Percentiles rank a stretch among this genome's conserved stretches.
phyloP scores from a whole-genome alignment of 2,113 vertebrate species.

The Pollachius pollachius region DNA sequence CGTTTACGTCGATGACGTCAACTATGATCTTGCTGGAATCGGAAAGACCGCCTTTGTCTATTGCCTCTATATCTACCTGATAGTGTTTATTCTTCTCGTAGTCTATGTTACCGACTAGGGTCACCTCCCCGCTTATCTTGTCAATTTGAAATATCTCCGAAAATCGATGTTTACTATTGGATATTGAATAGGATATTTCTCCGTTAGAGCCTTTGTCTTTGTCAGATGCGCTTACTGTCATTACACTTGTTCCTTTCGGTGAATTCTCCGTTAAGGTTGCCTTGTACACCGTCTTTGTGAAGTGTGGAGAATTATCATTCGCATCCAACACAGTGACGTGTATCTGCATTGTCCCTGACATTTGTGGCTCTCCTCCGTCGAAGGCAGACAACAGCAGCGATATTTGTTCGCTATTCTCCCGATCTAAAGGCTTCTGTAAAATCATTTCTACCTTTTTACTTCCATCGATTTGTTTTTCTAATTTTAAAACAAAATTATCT shows the following conservation, averaged over 20 bases:
- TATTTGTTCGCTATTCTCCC: slow-evolving; percentile 33
- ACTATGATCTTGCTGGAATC: slow-evolving; percentile 21
- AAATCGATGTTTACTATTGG: slow-evolving; percentile 31
- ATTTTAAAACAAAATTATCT: slow-evolving; percentile 60
- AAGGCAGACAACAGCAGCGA: slow-evolving; percentile 48
- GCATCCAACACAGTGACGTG: slow-evolving; percentile 37
- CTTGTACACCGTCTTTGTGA: slow-evolving; percentile 60
- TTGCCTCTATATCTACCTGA: slow-evolving; percentile 47
- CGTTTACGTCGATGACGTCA: slow-evolving; percentile 74
- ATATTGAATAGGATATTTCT: slow-evolving; percentile 49
- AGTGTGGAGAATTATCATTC: slow-evolving; percentile 69
- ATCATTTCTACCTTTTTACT: slow-evolving; percentile 57
- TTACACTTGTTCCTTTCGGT: slow-evolving; percentile 24
- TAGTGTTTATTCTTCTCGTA: slow-evolving; percentile 41
- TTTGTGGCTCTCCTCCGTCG: slow-evolving; percentile 47
- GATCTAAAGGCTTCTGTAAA: slow-evolving; percentile 48
- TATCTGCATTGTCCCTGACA: slow-evolving; percentile 52
- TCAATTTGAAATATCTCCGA: slow-evolving; percentile 51
- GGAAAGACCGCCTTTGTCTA: slow-evolving; percentile 44
- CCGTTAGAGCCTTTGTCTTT: slow-evolving; percentile 47
- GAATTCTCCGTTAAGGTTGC: slow-evolving; percentile 66
- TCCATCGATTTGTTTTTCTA: slow-evolving; percentile 47
- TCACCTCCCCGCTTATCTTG: slow-evolving; percentile 37
- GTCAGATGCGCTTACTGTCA: slow-evolving; percentile 53
- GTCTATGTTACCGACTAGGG: slow-evolving; percentile 39